Evolutionary conservation across 2,113 vertebrate species (phyloP).

Genomic region (Opisthocomus hoazin): DNA sequence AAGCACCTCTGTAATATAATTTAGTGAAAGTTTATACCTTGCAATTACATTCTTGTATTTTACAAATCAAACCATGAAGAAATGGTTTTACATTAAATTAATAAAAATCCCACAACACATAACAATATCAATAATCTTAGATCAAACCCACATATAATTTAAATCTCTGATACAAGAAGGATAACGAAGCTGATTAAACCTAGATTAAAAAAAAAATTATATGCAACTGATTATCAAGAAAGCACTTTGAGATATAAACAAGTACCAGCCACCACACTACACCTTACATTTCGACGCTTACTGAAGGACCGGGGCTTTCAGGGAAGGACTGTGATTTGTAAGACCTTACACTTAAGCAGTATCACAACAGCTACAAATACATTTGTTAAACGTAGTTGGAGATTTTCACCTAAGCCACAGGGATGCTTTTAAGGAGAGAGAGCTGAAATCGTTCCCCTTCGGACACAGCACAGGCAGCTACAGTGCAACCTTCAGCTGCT

Average conservation of each 20-base stretch:
- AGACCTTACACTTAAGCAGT: not conserved
- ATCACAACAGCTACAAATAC: not conserved
- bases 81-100: slow-evolving; percentile 16
- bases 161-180: not conserved
- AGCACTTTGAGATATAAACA: not conserved
- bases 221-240: not conserved
- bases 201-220: not conserved
- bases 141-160: slow-evolving; percentile 16
- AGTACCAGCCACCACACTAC: not conserved
- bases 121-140: not conserved
- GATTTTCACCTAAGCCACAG: not conserved
- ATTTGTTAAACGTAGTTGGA: not conserved
- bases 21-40: slow-evolving; percentile 16
- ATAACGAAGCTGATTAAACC: slow-evolving; percentile 35
- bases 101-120: not conserved
- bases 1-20: slow-evolving; percentile 43
- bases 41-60: slow-evolving; percentile 23
- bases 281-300: not conserved
- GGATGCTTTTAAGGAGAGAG: not conserved
- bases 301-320: not conserved
- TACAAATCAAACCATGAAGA: slow-evolving; percentile 19
- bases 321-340: not conserved
- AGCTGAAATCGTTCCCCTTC: not conserved
- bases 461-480: not conserved
- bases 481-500: not conserved